Base-by-base conservation (phyloP, 2,113 vertebrate species). In the Ardeotis arabs region DNA sequence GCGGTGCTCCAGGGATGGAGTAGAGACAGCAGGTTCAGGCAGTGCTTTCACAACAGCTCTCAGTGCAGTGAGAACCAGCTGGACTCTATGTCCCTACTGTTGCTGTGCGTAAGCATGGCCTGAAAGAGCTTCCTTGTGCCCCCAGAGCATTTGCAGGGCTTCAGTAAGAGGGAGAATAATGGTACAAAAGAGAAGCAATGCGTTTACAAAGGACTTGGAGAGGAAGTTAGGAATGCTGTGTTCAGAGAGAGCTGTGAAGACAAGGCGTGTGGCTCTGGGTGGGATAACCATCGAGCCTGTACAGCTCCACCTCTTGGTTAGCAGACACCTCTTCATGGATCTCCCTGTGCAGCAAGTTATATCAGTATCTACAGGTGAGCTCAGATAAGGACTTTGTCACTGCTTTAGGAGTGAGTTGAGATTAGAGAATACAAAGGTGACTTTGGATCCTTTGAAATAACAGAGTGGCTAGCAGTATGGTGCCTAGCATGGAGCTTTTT, bases 1-100 rank as follows among this genome's bases (percentile, higher is more conserved):
- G 33, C 29, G 44, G 3, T 0, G 0, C 45, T 84, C 29, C 45
- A 22, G 55, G 59, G 49, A 18, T 69, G 18, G 62, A 39, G 33
- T 28, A 28, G 63, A 85, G 49, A 49, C 23, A 49, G 63, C 14
- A 22, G 45, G 44, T 90, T 49, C 52, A 41, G 49, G 19, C 24
- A 19, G 31, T 50, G 53, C 22, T 79, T 92, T 83, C 84, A 73
- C 75, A 50, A 8, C 60, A 62, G 55, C 27, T 59, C 35, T 53
- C n/a, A 17, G 50, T 59, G 87, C 47, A 14, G 19, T 8, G 55
- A 69, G 72, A 55, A 45, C 27, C 24, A 66, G 33, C 37, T 63
- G 27, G 56, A 68, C 21, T 12, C 1, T 49, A 4, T 55, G 67
- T 80, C 67, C 67, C 24, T 69, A 1, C 27, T 44, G 9, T 31